Evolutionary conservation across 2,113 vertebrate species (phyloP), one percentile per base, ranked within the genome.

Genomic region (Rafetus swinhoei): DNA sequence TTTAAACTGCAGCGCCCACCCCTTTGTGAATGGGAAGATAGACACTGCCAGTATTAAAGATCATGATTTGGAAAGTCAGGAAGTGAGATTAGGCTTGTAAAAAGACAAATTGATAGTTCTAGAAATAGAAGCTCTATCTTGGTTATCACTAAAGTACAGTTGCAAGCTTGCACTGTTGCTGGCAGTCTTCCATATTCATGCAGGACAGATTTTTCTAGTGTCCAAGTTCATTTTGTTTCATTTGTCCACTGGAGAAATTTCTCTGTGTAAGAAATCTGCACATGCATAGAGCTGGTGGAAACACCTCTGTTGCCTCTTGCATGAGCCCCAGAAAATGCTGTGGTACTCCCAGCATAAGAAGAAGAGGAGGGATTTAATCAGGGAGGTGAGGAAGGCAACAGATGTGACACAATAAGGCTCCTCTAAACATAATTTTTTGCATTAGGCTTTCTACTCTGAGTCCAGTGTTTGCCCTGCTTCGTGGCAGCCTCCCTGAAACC

Each of bases 1-100:
- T 96, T 96, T 11, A 86, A 90, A 85, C n/a, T 94, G 53, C 86
- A 90, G 59, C 91, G 84, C 80, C 91, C 80, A 52, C 29, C 76
- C 54, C 62, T 93, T 94, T n/a, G 16, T n/a, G 32, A 69, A 69
- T 69, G 65, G 65, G 32, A 69, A 16, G 32, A n/a, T 18, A n/a
- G 15, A 69, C 15, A 2, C 32, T n/a, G 32, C 29, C 65, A 9
- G 29, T 7, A n/a, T n/a, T 69, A 7, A 32, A 69, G 16, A 19
- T n/a, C 16, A 69, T 69, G 65, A 19, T 8, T 69, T 69, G 32
- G n/a, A 18, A 69, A 69, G 65, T 32, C 16, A n/a, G 65, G 39
- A 24, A 76, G 72, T 76, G 72, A 76, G 45, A 22, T 76, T 39
- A 24, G 39, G 39, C 35, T 76, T 76, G 35, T 24, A 45, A 76